Percentiles rank a stretch among this genome's conserved stretches.
Evolutionary conservation across 2,888 invertebrate species (phyloP).

Genomic region (Hemaris fuciformis): DNA sequence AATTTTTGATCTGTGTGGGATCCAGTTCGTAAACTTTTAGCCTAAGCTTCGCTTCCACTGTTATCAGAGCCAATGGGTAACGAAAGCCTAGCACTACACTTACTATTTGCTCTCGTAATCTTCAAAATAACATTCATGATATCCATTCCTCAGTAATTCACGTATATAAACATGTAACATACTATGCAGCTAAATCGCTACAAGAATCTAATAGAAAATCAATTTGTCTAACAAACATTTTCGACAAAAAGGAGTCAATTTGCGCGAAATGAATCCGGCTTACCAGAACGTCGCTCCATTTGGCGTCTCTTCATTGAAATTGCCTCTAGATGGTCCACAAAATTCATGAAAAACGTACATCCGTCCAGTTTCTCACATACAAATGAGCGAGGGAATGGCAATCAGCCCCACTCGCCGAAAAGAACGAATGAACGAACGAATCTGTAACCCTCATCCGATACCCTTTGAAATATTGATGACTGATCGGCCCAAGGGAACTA

Average conservation of each 20-base stretch:
- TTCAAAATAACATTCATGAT: background rate
- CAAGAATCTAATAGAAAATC: background rate
- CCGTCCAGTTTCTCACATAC: constrained; percentile 28
- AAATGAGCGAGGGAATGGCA: constrained; percentile 52
- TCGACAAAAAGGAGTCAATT: background rate
- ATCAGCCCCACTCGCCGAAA: constrained; percentile 45
- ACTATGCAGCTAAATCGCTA: background rate
- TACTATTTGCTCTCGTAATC: no score
- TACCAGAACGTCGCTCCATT: background rate
- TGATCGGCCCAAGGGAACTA: constrained; percentile 58
- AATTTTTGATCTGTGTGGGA: no score
- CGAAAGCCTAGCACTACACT: no score
- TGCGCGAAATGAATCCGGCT: constrained; percentile 3
- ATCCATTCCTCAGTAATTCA: background rate
- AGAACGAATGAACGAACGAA: constrained; percentile 48
- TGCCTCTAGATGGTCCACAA: background rate
- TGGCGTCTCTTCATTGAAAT: background rate
- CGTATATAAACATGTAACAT: background rate
- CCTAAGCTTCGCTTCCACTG: no score
- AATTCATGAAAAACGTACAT: constrained; percentile 19
- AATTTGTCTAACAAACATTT: background rate
- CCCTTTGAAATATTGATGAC: constrained; percentile 66
- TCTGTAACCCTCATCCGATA: constrained; percentile 49
- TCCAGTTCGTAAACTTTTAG: no score
- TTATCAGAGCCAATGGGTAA: no score